phyloP scores from a whole-genome alignment of 1,140 invertebrate genomes.

The Caenorhabditis briggsae region DNA sequence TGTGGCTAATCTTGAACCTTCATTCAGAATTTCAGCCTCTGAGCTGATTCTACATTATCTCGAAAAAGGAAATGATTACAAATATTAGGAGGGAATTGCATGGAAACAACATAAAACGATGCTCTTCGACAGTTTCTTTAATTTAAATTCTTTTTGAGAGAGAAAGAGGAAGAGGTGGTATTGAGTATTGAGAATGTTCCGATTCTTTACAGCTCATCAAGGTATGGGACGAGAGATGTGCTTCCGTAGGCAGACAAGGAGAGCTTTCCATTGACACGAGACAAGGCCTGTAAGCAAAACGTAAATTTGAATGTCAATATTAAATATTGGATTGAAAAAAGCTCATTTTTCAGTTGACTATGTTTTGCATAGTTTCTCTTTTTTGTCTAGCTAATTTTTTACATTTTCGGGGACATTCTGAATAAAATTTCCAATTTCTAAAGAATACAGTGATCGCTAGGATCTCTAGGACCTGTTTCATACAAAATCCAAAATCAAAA shows the following conservation, averaged over 20 bases:
- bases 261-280: slow-evolving; percentile 44
- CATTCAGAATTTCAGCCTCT: slow-evolving; percentile 33
- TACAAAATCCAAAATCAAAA: no score
- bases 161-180: no score
- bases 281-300: no score
- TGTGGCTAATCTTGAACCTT: slow-evolving; percentile 37
- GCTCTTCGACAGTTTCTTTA: background rate
- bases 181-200: background rate
- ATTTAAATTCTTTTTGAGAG: background rate
- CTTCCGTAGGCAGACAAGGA: slow-evolving; percentile 28
- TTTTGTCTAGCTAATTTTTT: no score
- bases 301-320: no score
- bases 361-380: no score
- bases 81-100: slow-evolving; percentile 3
- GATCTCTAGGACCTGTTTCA: no score
- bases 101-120: slow-evolving; percentile 20
- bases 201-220: slow-evolving; percentile 20
- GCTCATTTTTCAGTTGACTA: no score
- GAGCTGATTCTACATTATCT: slow-evolving; percentile 26
- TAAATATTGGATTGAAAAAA: no score
- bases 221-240: slow-evolving; percentile 29
- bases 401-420: no score
- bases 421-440: no score
- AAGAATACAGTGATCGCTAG: no score
- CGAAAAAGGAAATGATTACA: background rate